phyloP scores from a whole-genome alignment of 2,888 invertebrate genomes.

The Drosophila incognita region DNA sequence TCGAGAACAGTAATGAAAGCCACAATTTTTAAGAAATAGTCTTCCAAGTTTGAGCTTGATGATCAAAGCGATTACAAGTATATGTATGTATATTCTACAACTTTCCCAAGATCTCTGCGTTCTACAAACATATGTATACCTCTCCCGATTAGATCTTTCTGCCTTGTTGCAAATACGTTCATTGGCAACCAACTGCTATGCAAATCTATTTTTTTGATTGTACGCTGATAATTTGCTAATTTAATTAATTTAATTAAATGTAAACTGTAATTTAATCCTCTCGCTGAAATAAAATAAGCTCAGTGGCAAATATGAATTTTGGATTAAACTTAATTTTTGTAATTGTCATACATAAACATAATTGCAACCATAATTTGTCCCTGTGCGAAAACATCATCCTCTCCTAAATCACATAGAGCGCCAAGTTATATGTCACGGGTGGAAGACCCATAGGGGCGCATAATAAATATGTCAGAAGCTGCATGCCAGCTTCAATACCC shows the following conservation, averaged over 20 bases:
- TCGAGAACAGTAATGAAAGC: not conserved
- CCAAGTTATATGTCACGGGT: conserved; percentile 1
- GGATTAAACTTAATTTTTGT: not conserved
- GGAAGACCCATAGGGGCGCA: conserved; percentile 1
- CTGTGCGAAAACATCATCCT: conserved; percentile 2
- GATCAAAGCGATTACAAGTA: too few species aligned
- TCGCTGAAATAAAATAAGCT: not conserved
- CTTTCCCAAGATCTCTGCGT: not conserved
- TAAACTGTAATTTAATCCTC: not conserved
- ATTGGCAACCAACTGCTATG: not conserved
- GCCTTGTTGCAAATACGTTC: not conserved
- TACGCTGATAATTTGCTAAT: not conserved
- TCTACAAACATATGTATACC: rapidly evolving
- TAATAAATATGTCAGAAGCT: conserved; percentile 43
- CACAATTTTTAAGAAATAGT: not conserved
- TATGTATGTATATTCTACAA: too few species aligned
- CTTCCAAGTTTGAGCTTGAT: not conserved
- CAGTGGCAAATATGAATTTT: not conserved
- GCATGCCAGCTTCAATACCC: conserved; percentile 21
- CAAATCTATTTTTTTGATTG: not conserved
- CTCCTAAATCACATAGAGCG: conserved; percentile 15
- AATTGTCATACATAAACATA: conserved; percentile 2
- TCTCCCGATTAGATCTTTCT: not conserved
- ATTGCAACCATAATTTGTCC: not conserved
- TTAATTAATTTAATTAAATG: not conserved